phyloP scores from a whole-genome alignment of 2,113 vertebrate genomes.

The Donacobius atricapilla region DNA sequence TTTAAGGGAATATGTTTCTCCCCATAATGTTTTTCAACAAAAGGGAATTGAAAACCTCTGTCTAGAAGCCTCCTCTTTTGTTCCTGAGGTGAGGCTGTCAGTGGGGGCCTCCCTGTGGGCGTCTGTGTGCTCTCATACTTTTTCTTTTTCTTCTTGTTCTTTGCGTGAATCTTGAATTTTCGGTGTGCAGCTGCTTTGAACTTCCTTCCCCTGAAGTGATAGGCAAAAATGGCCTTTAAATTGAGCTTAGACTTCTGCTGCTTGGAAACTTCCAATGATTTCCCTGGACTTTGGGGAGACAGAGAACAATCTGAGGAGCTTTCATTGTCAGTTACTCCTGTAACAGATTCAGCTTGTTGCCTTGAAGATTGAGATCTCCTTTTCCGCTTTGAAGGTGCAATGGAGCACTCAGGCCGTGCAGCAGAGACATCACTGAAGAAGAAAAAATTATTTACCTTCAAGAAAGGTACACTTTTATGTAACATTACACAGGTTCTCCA shows the following conservation, averaged over 20 bases:
- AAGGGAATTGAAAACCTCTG: conserved; percentile 57
- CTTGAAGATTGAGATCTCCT: not conserved
- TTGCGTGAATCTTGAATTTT: not conserved
- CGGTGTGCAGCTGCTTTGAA: not conserved
- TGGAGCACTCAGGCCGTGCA: not conserved
- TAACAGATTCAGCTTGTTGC: not conserved
- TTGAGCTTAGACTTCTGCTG: conserved; percentile 34
- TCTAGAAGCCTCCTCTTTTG: conserved; percentile 10
- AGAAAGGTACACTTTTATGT: not conserved
- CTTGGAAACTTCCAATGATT: not conserved
- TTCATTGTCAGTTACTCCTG: not conserved
- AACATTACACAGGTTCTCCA: not conserved
- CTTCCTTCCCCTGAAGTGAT: conserved; percentile 41
- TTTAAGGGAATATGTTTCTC: conserved; percentile 67
- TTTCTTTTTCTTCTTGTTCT: not conserved
- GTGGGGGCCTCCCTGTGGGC: not conserved
- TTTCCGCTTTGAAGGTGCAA: not conserved
- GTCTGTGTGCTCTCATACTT: not conserved
- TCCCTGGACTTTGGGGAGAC: not conserved
- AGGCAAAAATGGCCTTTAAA: conserved; percentile 69
- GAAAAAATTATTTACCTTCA: not conserved
- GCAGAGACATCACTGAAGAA: not conserved
- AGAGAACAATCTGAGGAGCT: conserved; percentile 52
- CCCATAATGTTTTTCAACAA: conserved; percentile 62
- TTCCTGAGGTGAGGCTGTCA: not conserved